Evolutionary conservation across 2,113 vertebrate genomes (phyloP).

Genomic region (Neotoma lepida): DNA sequence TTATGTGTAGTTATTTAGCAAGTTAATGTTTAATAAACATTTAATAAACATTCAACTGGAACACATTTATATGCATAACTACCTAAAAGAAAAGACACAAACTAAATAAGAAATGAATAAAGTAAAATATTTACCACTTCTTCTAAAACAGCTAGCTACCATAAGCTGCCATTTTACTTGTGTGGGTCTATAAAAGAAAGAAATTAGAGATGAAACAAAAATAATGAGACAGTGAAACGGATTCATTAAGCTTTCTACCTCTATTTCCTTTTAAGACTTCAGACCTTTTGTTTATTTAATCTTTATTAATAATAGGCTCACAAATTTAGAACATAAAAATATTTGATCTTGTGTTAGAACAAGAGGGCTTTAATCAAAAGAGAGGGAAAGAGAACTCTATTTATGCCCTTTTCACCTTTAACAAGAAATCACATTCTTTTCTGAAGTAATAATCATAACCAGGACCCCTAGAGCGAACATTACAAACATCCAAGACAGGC

Average conservation of each 20-base stretch:
- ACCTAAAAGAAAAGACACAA: conserved; percentile 36
- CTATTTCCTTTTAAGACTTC: background rate
- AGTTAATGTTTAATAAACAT: conserved; percentile 52
- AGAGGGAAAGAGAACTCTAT: conserved; percentile 35
- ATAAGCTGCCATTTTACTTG: conserved; percentile 96
- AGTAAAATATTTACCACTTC: conserved; percentile 88
- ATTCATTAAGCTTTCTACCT: conserved; percentile 34
- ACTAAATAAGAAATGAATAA: conserved; percentile 27
- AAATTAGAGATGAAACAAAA: conserved; percentile 60
- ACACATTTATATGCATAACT: conserved; percentile 38
- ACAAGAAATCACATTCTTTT: conserved; percentile 5
- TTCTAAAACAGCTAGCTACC: conserved; percentile 96
- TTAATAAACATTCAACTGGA: conserved; percentile 47
- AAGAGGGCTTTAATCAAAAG: background rate
- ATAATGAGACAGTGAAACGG: background rate
- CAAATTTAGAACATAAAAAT: background rate
- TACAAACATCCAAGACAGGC: conserved; percentile 32
- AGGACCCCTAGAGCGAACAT: conserved; percentile 36
- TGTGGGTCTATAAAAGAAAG: conserved; percentile 86
- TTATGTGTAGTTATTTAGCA: conserved; percentile 36
- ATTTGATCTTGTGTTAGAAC: conserved; percentile 46
- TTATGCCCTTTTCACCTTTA: background rate
- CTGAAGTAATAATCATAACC: conserved; percentile 31
- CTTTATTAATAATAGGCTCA: conserved; percentile 18
- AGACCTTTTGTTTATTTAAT: conserved; percentile 36